phyloP scores from a whole-genome alignment of 2,797 vertebrate genomes.

The Nothura maculosa region DNA sequence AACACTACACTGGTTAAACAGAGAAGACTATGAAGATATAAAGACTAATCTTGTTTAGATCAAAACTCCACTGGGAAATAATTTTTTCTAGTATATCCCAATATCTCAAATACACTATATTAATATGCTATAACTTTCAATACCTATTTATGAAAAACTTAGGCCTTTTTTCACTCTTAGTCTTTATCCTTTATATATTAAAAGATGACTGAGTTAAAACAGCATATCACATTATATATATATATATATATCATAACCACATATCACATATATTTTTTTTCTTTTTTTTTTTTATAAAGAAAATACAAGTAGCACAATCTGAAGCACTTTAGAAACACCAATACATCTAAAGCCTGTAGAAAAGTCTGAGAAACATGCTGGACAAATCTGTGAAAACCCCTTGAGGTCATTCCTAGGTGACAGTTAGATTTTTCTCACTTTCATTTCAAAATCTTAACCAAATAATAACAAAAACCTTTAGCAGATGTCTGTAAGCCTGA shows the following conservation, averaged over 20 bases:
- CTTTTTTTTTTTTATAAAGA: not conserved
- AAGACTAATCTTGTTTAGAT: constrained; percentile 73
- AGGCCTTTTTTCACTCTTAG: not conserved
- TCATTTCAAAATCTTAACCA: constrained; percentile 40
- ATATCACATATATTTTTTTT: not conserved
- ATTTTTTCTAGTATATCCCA: constrained; percentile 23
- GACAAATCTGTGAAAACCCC: constrained; percentile 36
- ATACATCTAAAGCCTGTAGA: not conserved
- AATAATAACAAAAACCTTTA: constrained; percentile 48
- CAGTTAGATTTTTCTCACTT: constrained; percentile 58
- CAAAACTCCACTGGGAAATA: constrained; percentile 57
- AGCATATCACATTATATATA: not conserved
- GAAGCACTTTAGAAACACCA: not conserved
- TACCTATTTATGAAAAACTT: not conserved
- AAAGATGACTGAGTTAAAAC: not conserved
- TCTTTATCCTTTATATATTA: not conserved
- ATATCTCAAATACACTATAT: constrained; percentile 49
- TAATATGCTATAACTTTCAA: constrained; percentile 17
- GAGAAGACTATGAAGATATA: constrained; percentile 27
- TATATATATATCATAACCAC: too few relatives aligned
- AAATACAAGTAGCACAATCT: not conserved
- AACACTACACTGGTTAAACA: constrained; percentile 22
- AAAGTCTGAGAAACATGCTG: not conserved
- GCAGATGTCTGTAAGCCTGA: constrained; percentile 11
- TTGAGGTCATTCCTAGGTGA: constrained; percentile 31